Percentiles rank a stretch among this genome's conserved stretches.
Evolutionary conservation across 2,888 invertebrate species (phyloP).

Genomic region (Euclidia mi): DNA sequence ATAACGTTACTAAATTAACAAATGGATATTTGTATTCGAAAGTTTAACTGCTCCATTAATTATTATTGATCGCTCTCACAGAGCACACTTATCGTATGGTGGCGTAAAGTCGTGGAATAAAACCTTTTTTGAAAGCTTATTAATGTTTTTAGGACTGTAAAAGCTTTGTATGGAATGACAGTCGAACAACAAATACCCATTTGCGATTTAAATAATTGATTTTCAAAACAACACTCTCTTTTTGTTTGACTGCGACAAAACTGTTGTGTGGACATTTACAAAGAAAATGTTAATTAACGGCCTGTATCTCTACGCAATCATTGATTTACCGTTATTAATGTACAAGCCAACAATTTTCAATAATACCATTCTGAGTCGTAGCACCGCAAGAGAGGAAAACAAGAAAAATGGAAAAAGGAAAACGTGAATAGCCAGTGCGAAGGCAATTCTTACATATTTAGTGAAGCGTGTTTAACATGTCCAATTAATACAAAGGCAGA

Average conservation of each 20-base stretch:
- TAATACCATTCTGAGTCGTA: conserved; percentile 45
- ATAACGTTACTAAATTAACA: no score
- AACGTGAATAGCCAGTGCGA: conserved; percentile 63
- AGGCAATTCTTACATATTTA: conserved; percentile 81
- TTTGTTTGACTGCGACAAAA: neutral
- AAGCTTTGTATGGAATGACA: no score
- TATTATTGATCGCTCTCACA: no score
- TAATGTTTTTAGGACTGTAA: no score
- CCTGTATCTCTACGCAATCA: conserved; percentile 31
- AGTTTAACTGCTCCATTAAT: no score
- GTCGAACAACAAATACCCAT: neutral
- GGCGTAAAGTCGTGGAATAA: no score
- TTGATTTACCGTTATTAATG: conserved; percentile 45
- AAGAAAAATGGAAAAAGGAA: conserved; percentile 64
- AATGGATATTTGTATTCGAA: no score
- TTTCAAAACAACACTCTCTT: neutral
- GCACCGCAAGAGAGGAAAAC: conserved; percentile 57
- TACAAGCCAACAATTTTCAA: conserved; percentile 47
- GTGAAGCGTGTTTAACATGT: conserved; percentile 85
- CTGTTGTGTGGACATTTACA: neutral
- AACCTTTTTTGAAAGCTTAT: no score
- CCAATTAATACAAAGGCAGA: conserved; percentile 84
- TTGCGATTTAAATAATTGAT: neutral
- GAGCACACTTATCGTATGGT: no score
- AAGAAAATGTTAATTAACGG: conserved; percentile 12